A percentile compares a stretch with the other conserved stretches of the same genome.
Conservation (phyloP, 2,888 invertebrate species). For the Leptopilina syphax region DNA sequence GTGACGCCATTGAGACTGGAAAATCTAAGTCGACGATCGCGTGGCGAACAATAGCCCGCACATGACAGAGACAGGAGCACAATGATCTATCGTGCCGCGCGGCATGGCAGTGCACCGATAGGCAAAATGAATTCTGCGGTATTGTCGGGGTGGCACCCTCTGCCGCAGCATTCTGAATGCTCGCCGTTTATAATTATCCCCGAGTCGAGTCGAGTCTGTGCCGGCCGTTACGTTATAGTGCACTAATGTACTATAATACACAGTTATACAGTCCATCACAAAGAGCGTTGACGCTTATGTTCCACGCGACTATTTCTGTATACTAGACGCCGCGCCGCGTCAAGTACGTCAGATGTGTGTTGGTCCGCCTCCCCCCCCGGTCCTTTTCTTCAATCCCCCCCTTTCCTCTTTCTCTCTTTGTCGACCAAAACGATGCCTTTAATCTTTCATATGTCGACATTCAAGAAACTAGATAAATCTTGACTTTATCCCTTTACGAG, state of each 20-base stretch:
- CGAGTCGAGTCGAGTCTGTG: slow-evolving; percentile 55
- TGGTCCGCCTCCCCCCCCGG: neutral
- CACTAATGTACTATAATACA: slow-evolving; percentile 45
- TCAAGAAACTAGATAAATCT: slow-evolving; percentile 32
- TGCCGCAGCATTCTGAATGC: slow-evolving; percentile 40
- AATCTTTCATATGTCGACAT: slow-evolving; percentile 34
- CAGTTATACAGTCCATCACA: slow-evolving; percentile 50
- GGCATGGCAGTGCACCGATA: slow-evolving; percentile 41
- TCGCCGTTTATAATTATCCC: slow-evolving; percentile 68
- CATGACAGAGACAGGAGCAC: slow-evolving; percentile 28
- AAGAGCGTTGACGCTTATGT: slow-evolving; percentile 53
- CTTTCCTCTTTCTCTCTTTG: slow-evolving; percentile 37
- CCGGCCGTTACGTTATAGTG: slow-evolving; percentile 33
- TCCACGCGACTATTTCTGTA: slow-evolving; percentile 54
- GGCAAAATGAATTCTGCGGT: slow-evolving; percentile 55
- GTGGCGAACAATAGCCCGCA: slow-evolving; percentile 16
- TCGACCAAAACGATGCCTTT: slow-evolving; percentile 33
- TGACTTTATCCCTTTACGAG: slow-evolving; percentile 33
- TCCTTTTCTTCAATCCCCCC: slow-evolving; percentile 41
- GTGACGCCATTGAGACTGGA: slow-evolving; percentile 10
- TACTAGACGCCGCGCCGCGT: neutral
- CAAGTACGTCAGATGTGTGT: slow-evolving; percentile 40
- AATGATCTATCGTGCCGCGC: slow-evolving; percentile 40
- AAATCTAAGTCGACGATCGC: slow-evolving; percentile 36
- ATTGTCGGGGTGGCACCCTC: slow-evolving; percentile 55